These are phyloP conservation scores for Oreochromis spilurus DNA, from an alignment of 2,113 vertebrate species.

Conservation along the genomic window DNA sequence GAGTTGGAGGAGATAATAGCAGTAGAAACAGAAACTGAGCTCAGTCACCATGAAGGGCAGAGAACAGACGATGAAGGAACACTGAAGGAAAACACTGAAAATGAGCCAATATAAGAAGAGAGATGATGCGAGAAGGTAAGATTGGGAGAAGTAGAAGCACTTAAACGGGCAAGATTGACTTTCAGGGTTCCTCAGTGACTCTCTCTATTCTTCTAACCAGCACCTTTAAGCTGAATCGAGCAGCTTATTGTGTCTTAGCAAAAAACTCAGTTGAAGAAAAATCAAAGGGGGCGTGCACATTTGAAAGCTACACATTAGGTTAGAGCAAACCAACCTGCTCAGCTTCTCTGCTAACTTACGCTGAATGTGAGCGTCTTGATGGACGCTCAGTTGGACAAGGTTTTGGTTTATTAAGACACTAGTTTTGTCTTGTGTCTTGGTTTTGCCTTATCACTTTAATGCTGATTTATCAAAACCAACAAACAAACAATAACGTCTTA, in stretches of 20 bases:
- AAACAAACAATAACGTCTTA: not conserved
- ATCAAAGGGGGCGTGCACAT: not conserved
- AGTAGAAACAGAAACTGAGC: not conserved
- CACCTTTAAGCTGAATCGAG: not conserved
- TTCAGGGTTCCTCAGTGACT: not conserved
- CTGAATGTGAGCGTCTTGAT: not conserved
- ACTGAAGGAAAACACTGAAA: not conserved
- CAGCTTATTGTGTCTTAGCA: not conserved
- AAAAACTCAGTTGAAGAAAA: not conserved
- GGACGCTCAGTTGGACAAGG: not conserved
- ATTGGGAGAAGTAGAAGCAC: not conserved
- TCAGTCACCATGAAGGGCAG: not conserved
- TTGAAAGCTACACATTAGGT: not conserved
- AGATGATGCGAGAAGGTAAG: not conserved
- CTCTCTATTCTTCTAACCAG: not conserved
- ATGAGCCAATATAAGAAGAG: not conserved
- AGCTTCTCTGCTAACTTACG: not conserved
- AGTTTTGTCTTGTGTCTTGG: not conserved
- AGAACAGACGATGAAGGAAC: not conserved
- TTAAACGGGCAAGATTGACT: not conserved
- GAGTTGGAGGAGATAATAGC: not conserved
- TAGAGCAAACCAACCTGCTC: not conserved
- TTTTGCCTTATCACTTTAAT: not conserved
- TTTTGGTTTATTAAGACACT: not conserved
- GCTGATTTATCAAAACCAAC: not conserved